A percentile compares a stretch with the other conserved stretches of the same genome.
These are phyloP conservation scores for Eulimnadia texana DNA, from an alignment of 1,140 invertebrate species.

Conservation along the genomic window DNA sequence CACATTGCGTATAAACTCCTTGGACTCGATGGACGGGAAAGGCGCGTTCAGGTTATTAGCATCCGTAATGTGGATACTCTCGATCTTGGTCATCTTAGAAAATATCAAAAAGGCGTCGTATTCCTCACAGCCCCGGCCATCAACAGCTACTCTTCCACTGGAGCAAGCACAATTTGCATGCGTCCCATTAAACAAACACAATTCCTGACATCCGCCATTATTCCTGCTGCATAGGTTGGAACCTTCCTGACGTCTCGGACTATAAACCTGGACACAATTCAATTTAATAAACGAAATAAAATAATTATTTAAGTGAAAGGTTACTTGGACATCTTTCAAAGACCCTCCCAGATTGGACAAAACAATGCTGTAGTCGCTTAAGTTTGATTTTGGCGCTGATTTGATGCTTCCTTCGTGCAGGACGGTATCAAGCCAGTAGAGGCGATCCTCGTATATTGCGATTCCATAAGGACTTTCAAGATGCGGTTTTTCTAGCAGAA, in stretches of 20 bases:
- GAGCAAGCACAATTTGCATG: conserved; percentile 52
- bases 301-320: conserved; percentile 29
- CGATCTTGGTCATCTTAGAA: conserved; percentile 53
- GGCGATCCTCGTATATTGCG: conserved; percentile 31
- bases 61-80: conserved; percentile 55
- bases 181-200: conserved; percentile 61
- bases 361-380: conserved; percentile 38
- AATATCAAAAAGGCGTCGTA: conserved; percentile 62
- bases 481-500: conserved; percentile 23
- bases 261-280: conserved; percentile 46
- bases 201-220: conserved; percentile 61
- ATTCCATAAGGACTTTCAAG: conserved; percentile 31
- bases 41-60: conserved; percentile 56
- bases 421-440: conserved; percentile 44
- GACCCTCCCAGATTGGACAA: conserved; percentile 44
- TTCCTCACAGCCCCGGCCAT: conserved; percentile 46
- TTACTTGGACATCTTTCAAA: conserved; percentile 42
- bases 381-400: conserved; percentile 41
- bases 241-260: conserved; percentile 38
- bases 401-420: conserved; percentile 48
- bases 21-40: conserved; percentile 52
- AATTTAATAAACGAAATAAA: too few relatives aligned
- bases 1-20: conserved; percentile 58
- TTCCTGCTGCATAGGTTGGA: conserved; percentile 48
- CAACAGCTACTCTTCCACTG: conserved; percentile 46